These are phyloP conservation scores for Sceloporus tristichus DNA, from an alignment of 2,113 vertebrate genomes.

Conservation along the genomic window DNA sequence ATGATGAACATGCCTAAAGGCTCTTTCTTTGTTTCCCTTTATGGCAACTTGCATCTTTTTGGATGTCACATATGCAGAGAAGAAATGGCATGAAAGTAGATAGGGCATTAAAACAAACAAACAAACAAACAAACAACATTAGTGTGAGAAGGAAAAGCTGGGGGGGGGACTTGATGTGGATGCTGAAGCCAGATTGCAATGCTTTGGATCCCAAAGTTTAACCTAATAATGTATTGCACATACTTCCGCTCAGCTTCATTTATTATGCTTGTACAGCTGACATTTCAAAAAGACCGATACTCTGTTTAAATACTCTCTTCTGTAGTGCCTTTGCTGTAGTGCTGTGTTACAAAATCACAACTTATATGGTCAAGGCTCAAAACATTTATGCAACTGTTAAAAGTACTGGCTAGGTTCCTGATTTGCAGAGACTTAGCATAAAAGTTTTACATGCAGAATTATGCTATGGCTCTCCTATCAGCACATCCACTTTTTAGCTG, in stretches of 20 bases:
- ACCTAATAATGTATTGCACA: background rate
- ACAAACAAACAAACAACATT: too few relatives aligned
- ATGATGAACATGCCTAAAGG: background rate
- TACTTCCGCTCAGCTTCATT: background rate
- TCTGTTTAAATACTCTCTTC: background rate
- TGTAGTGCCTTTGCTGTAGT: too few relatives aligned
- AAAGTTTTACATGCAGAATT: too few relatives aligned
- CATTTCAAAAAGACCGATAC: background rate
- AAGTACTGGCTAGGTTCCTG: background rate
- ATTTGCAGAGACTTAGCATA: too few relatives aligned
- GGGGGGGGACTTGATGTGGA: background rate
- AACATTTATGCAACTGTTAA: background rate
- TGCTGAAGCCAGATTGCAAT: background rate
- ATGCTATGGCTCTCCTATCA: too few relatives aligned
- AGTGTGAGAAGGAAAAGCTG: background rate
- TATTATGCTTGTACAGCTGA: slow-evolving; percentile 4
- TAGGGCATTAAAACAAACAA: background rate
- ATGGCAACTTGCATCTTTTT: background rate
- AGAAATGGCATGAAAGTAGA: background rate
- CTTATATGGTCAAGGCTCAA: background rate
- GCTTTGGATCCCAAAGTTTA: background rate
- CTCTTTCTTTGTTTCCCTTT: background rate
- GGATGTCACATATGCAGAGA: background rate
- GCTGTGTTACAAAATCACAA: background rate
- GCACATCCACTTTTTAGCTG: too few relatives aligned